phyloP scores from a whole-genome alignment of 2,888 invertebrate species.

The Erebia aethiops region DNA sequence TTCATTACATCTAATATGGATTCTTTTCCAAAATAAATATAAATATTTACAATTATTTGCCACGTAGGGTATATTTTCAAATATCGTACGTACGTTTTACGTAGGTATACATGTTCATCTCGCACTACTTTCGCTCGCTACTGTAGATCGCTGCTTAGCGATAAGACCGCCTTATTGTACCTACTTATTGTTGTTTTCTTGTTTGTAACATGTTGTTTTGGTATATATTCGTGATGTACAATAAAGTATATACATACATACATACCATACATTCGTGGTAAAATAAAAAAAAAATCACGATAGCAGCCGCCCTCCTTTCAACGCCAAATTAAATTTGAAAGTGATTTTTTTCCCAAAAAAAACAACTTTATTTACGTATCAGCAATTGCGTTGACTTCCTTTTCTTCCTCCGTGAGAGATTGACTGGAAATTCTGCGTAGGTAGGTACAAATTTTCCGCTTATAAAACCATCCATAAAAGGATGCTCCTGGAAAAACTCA shows the following conservation, averaged over 20 bases:
- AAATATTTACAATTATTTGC: too few relatives aligned
- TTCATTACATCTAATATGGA: background rate
- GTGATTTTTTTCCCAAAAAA: background rate
- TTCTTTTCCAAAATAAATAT: background rate
- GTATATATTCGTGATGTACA: too few relatives aligned
- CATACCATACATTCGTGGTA: too few relatives aligned
- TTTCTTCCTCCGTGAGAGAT: background rate
- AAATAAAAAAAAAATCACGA: background rate
- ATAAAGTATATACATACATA: too few relatives aligned
- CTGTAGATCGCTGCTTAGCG: too few relatives aligned
- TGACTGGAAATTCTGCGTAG: background rate
- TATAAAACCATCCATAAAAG: too few relatives aligned
- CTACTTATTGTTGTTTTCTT: too few relatives aligned
- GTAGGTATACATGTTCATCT: background rate
- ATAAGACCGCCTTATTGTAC: too few relatives aligned
- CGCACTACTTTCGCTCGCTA: background rate
- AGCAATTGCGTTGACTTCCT: background rate
- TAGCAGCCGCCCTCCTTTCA: background rate
- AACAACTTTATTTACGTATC: background rate
- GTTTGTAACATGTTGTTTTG: too few relatives aligned
- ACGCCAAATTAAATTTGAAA: background rate
- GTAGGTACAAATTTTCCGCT: background rate
- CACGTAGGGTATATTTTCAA: too few relatives aligned
- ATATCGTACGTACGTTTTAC: too few relatives aligned
- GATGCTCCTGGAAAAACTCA: too few relatives aligned